A percentile compares a stretch with the other conserved stretches of the same genome.
phyloP scores from a whole-genome alignment of 2,888 invertebrate genomes.

The Sialis fuliginosa region DNA sequence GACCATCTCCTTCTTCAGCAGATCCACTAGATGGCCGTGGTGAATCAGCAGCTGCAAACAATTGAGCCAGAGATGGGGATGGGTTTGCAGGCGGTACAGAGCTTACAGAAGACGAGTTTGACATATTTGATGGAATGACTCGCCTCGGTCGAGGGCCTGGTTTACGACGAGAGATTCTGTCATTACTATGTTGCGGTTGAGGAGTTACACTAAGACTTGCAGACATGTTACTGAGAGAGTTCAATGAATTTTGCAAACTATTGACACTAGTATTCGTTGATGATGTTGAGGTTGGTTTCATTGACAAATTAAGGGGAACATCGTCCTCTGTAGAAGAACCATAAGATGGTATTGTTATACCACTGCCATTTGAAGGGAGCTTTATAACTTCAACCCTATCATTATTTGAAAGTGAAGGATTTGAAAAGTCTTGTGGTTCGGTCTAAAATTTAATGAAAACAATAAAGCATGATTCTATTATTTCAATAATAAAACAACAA shows the following conservation, averaged over 20 bases:
- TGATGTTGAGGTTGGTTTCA: constrained; percentile 43
- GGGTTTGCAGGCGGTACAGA: constrained; percentile 24
- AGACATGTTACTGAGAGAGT: constrained; percentile 38
- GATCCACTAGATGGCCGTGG: constrained; percentile 34
- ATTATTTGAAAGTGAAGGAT: constrained; percentile 19
- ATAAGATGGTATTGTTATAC: constrained; percentile 16
- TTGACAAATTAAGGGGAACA: constrained; percentile 64
- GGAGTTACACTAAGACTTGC: constrained; percentile 20
- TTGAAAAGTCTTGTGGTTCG: constrained; percentile 7
- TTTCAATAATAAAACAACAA: constrained; percentile 9
- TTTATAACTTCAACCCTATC: constrained; percentile 74
- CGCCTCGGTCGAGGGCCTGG: constrained; percentile 52
- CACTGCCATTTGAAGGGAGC: constrained; percentile 40
- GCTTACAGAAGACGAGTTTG: constrained; percentile 27
- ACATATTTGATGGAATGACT: constrained; percentile 29
- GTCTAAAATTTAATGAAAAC: constrained; percentile 1
- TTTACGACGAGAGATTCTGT: constrained; percentile 47
- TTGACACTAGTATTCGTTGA: constrained; percentile 15
- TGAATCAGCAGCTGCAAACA: constrained; percentile 38
- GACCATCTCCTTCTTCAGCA: constrained; percentile 13
- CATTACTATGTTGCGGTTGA: constrained; percentile 14
- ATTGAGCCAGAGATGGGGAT: constrained; percentile 32
- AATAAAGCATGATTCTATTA: not conserved
- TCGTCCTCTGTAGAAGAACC: constrained; percentile 35
- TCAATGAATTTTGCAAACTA: constrained; percentile 28